Evolutionary conservation across 2,888 invertebrate species (phyloP).

Genomic region (Coenonympha glycerion): DNA sequence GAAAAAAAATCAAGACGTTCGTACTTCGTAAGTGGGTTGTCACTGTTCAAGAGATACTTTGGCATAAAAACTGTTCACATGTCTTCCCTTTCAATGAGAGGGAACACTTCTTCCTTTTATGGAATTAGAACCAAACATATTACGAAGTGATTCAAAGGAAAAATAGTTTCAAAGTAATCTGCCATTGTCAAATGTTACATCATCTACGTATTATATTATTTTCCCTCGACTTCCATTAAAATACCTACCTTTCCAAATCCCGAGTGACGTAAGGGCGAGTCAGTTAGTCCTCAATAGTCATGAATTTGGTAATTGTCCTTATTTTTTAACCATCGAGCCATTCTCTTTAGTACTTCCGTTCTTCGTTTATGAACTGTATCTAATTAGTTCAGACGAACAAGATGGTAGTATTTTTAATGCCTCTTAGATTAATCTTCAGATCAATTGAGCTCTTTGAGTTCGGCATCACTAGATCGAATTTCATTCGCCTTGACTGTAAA

Average conservation of each 20-base stretch:
- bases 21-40: background rate
- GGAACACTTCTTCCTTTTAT: constrained; percentile 3
- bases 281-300: no score
- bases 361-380: background rate
- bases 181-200: background rate
- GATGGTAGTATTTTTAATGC: background rate
- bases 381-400: background rate
- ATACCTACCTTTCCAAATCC: no score
- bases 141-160: background rate
- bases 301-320: no score
- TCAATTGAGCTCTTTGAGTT: constrained; percentile 16
- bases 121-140: background rate
- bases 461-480: constrained; percentile 13
- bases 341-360: background rate
- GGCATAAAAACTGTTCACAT: background rate
- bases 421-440: constrained; percentile 2
- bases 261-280: no score
- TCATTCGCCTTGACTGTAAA: constrained; percentile 21
- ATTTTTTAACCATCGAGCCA: background rate
- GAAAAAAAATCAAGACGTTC: constrained; percentile 11
- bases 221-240: no score
- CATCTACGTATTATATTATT: background rate
- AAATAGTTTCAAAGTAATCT: no score
- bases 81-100: background rate
- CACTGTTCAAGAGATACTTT: background rate